A percentile compares a stretch with the other conserved stretches of the same genome.
Evolutionary conservation across 92 coral and sea anemone genomes (phyloP).

Genomic region (Porites cylindrica): DNA sequence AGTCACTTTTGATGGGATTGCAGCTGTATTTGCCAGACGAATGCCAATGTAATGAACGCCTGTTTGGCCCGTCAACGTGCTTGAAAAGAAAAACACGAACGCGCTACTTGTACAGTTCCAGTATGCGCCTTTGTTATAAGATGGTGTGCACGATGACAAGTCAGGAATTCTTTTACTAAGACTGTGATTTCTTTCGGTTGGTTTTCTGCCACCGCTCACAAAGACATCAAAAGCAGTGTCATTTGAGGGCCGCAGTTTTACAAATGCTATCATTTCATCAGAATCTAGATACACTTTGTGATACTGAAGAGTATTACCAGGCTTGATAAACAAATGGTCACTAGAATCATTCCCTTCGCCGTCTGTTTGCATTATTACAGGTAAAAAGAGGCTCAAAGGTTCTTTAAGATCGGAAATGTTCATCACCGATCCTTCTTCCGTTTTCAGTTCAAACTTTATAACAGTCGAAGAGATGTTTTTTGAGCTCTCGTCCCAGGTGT

Average conservation of each 20-base stretch:
- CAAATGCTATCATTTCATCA: slow-evolving; percentile 34
- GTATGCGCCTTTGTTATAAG: background rate
- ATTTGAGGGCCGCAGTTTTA: slow-evolving; percentile 45
- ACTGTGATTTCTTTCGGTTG: slow-evolving; percentile 64
- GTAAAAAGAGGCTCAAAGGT: slow-evolving; percentile 72
- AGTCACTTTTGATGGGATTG: background rate
- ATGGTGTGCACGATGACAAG: slow-evolving; percentile 50
- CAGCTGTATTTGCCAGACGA: slow-evolving; percentile 36
- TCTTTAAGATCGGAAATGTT: slow-evolving; percentile 57
- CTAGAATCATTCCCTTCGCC: slow-evolving; percentile 18
- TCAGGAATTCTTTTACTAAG: slow-evolving; percentile 67
- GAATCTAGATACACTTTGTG: slow-evolving; percentile 59
- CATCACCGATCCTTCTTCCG: slow-evolving; percentile 54
- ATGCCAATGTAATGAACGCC: slow-evolving; percentile 79
- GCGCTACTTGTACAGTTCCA: slow-evolving; percentile 69
- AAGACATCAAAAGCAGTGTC: slow-evolving; percentile 51
- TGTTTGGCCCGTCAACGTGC: slow-evolving; percentile 67
- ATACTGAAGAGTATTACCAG: slow-evolving; percentile 63
- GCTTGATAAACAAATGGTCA: slow-evolving; percentile 65
- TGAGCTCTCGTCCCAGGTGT: slow-evolving; percentile 74
- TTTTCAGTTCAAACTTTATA: slow-evolving; percentile 66
- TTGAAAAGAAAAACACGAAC: slow-evolving; percentile 60
- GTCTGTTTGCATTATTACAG: slow-evolving; percentile 42
- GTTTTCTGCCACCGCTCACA: slow-evolving; percentile 42
- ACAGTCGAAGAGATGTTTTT: slow-evolving; percentile 68